These are phyloP conservation scores for Nipponia nippon DNA, from an alignment of 2,113 vertebrate genomes.

Conservation along the genomic window DNA sequence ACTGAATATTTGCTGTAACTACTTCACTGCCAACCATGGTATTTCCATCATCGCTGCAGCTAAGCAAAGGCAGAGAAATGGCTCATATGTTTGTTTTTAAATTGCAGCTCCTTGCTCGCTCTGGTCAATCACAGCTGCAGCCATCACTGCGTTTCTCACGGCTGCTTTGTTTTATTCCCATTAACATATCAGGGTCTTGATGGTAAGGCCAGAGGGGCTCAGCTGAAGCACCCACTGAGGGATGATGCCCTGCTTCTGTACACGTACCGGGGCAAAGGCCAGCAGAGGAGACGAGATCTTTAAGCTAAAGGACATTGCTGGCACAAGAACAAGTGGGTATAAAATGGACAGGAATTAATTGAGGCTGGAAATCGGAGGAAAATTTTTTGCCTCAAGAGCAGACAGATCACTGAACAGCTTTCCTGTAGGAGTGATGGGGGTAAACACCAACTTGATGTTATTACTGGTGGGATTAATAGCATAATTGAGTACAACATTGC, in stretches of 20 bases:
- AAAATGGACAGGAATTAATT: neutral
- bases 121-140: neutral
- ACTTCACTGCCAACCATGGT: neutral
- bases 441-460: constrained; percentile 17
- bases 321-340: neutral
- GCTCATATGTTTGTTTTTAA: neutral
- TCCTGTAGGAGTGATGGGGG: constrained; percentile 28
- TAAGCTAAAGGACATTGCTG: neutral
- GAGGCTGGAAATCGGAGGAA: neutral
- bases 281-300: neutral
- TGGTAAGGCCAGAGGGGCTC: neutral
- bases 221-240: neutral
- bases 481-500: neutral
- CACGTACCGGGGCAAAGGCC: neutral
- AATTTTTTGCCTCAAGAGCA: constrained; percentile 1
- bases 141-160: accelerated
- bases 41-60: neutral
- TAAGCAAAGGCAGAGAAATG: neutral
- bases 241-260: neutral
- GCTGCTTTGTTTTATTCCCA: neutral
- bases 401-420: constrained; percentile 45
- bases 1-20: neutral
- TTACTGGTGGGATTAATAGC: neutral
- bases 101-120: neutral
- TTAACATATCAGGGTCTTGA: neutral